Evolutionary conservation across 2,888 invertebrate genomes (phyloP).

Genomic region (Trissoscelio sp.): DNA sequence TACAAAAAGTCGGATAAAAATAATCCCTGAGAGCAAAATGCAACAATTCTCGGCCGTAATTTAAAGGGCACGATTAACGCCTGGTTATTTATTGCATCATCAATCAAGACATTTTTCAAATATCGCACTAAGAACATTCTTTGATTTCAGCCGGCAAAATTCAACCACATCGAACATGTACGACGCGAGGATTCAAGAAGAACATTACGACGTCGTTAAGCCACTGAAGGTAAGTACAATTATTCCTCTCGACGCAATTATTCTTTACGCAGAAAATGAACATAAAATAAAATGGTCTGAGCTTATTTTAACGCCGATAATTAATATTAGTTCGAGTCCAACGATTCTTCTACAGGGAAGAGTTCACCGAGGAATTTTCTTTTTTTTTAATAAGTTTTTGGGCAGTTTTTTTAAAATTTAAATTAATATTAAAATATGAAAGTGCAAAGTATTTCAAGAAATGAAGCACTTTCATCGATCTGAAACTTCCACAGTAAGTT

Average conservation of each 20-base stretch:
- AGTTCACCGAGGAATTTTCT: too few relatives aligned
- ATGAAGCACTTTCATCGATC: not conserved
- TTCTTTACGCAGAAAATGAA: constrained; percentile 39
- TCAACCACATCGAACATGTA: constrained; percentile 76
- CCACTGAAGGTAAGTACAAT: constrained; percentile 79
- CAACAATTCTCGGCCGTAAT: not conserved
- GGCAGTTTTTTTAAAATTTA: too few relatives aligned
- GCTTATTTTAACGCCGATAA: constrained; percentile 37
- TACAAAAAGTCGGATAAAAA: too few relatives aligned
- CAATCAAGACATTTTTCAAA: constrained; percentile 34
- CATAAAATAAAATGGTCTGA: constrained; percentile 52
- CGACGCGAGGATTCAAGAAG: constrained; percentile 80
- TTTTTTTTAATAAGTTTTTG: too few relatives aligned
- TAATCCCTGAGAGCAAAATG: too few relatives aligned
- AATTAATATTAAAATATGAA: too few relatives aligned
- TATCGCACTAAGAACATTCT: constrained; percentile 36
- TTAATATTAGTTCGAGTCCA: constrained; percentile 33
- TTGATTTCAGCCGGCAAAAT: constrained; percentile 75
- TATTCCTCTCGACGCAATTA: constrained; percentile 42
- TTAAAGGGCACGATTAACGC: constrained; percentile 15
- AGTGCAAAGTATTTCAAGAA: not conserved
- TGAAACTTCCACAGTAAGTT: constrained; percentile 9
- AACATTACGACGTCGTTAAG: constrained; percentile 82
- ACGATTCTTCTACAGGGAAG: not conserved
- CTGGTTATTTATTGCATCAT: constrained; percentile 28